Evolutionary conservation across 2,113 vertebrate genomes (phyloP).

Genomic region (Heloderma charlesbogerti): DNA sequence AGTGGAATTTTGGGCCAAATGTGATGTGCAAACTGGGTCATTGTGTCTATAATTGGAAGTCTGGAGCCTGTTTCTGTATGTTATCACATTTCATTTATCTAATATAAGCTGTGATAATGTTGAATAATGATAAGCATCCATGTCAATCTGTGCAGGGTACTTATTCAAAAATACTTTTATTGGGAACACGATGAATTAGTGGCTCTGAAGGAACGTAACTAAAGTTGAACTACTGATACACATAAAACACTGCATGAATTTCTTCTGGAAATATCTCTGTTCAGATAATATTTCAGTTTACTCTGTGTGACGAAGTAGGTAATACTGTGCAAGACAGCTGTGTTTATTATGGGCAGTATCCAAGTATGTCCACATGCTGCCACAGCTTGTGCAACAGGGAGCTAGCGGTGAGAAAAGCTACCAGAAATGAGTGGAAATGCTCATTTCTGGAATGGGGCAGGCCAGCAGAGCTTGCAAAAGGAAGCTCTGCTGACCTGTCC

Average conservation of each 20-base stretch:
- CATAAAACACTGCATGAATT: not conserved
- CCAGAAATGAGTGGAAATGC: too few species aligned
- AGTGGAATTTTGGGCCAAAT: not conserved
- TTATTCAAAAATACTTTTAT: not conserved
- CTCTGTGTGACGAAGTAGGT: not conserved
- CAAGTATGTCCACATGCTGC: too few species aligned
- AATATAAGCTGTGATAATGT: not conserved
- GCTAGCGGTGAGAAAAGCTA: too few species aligned
- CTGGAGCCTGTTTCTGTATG: not conserved
- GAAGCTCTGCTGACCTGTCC: too few species aligned
- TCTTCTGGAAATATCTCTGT: not conserved
- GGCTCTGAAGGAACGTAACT: not conserved
- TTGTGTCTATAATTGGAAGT: not conserved
- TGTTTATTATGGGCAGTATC: too few species aligned
- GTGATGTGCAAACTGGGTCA: too few species aligned
- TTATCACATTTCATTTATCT: not conserved
- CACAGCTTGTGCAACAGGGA: too few species aligned
- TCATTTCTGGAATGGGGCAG: too few species aligned
- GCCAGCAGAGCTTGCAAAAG: too few species aligned
- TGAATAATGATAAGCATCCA: not conserved
- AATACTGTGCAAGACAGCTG: not conserved
- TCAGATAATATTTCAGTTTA: not conserved
- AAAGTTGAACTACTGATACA: not conserved
- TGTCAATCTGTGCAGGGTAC: not conserved
- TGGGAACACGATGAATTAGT: not conserved